Evolutionary conservation across 1,140 invertebrate genomes (phyloP).

Genomic region (Drosophila kepulauana): DNA sequence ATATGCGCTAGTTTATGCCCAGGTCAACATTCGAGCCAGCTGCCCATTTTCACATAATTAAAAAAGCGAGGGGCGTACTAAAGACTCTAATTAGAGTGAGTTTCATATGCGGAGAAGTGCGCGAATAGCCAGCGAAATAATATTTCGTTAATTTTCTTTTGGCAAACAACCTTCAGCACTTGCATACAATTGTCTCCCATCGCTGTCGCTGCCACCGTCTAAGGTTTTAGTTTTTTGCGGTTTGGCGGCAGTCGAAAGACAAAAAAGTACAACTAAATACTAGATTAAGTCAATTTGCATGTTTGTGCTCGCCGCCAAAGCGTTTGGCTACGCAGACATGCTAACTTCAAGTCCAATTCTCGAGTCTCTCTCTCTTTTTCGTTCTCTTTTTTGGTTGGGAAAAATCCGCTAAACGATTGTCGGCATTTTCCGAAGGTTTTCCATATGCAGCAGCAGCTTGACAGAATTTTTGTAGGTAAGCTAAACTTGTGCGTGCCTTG

Average conservation of each 20-base stretch:
- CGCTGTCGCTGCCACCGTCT: constrained; percentile 3
- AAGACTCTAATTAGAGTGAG: constrained; percentile 69
- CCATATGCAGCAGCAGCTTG: constrained; percentile 49
- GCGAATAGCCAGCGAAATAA: constrained; percentile 45
- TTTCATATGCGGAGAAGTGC: constrained; percentile 52
- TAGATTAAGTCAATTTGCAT: constrained; percentile 82
- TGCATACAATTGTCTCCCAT: constrained; percentile 68
- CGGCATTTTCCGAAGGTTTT: constrained; percentile 80
- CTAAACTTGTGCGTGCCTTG: constrained; percentile 57
- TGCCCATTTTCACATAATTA: constrained; percentile 74
- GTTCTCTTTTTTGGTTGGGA: constrained; percentile 37
- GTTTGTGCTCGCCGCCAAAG: constrained; percentile 59
- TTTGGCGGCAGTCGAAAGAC: constrained; percentile 46
- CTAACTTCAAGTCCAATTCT: constrained; percentile 44
- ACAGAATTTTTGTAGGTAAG: constrained; percentile 38
- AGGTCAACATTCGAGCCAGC: constrained; percentile 47
- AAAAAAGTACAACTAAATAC: constrained; percentile 67
- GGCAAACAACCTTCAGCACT: constrained; percentile 62
- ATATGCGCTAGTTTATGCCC: constrained; percentile 63
- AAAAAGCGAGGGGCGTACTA: constrained; percentile 62
- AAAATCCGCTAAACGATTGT: constrained; percentile 71
- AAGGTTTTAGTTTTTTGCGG: constrained; percentile 54
- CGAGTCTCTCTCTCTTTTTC: not conserved
- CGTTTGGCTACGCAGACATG: constrained; percentile 72
- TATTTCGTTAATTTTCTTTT: constrained; percentile 23